phyloP scores from a whole-genome alignment of 2,888 invertebrate genomes.

The Stegana nigrithorax region DNA sequence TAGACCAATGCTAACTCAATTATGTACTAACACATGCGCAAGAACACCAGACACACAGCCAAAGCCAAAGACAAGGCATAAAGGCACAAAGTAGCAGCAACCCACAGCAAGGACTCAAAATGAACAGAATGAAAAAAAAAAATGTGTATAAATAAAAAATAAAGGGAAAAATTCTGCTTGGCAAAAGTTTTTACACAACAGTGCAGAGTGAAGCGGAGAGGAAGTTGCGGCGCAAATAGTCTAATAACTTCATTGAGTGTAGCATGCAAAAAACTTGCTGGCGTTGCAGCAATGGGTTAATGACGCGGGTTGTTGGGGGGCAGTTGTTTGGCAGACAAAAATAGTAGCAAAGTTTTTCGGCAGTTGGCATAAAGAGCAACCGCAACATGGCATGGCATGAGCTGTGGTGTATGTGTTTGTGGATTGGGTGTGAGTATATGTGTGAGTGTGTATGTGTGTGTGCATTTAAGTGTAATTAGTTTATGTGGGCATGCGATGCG shows the following conservation, averaged over 20 bases:
- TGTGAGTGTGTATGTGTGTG: no score
- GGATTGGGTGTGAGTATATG: no score
- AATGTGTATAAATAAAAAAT: no score
- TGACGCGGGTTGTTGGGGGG: neutral
- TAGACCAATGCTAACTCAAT: slow-evolving; percentile 60
- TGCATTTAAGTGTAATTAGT: neutral
- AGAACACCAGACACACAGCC: slow-evolving; percentile 24
- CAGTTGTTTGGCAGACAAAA: neutral
- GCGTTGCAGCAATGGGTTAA: neutral
- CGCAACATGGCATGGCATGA: no score
- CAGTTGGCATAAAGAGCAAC: no score
- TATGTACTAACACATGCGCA: slow-evolving; percentile 49
- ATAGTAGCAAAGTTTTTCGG: no score
- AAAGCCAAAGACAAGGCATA: neutral
- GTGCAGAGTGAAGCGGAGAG: slow-evolving; percentile 1
- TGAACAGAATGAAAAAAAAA: no score
- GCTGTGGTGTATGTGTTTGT: no score
- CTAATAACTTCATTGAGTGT: slow-evolving; percentile 6
- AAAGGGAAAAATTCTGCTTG: no score
- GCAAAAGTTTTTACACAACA: slow-evolving; percentile 8
- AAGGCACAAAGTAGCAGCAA: neutral
- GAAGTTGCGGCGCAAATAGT: neutral
- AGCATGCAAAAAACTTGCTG: slow-evolving; percentile 2
- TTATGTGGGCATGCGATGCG: no score
- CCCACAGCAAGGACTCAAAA: neutral